Percentiles rank a stretch among this genome's conserved stretches.
Conservation (phyloP, 2,113 vertebrate genomes). For the Morone saxatilis region DNA sequence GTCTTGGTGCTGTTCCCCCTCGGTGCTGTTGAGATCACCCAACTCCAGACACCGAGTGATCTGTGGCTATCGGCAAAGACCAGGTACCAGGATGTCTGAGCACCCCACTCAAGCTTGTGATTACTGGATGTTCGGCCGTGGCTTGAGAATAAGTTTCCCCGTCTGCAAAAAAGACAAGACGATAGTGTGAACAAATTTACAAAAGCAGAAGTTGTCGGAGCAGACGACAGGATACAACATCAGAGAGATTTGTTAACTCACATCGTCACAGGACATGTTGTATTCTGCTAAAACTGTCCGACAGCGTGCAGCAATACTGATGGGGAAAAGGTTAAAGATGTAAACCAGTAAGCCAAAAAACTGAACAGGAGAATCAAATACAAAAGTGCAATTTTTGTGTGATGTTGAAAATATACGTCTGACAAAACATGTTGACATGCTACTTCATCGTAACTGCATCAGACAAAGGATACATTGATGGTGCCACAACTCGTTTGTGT, state of each 20-base stretch:
- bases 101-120: conserved; percentile 1
- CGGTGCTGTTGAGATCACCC: neutral
- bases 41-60: neutral
- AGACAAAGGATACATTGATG: conserved; percentile 96
- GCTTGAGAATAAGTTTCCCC: conserved; percentile 98
- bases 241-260: conserved; percentile 81
- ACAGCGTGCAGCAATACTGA: conserved; percentile 97
- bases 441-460: neutral
- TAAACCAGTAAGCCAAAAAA: neutral
- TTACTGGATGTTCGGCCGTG: conserved; percentile 96
- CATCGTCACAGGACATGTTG: conserved; percentile 99
- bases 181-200: neutral
- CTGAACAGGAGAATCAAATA: neutral
- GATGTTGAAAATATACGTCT: too few relatives aligned
- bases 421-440: neutral
- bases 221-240: neutral
- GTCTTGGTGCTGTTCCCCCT: conserved; percentile 1
- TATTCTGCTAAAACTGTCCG: conserved; percentile 98
- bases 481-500: conserved; percentile 98
- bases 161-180: conserved; percentile 86
- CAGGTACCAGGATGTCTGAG: neutral
- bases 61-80: conserved; percentile 1
- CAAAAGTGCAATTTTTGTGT: neutral
- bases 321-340: conserved; percentile 83
- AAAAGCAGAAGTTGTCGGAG: neutral